Base-by-base conservation (phyloP, 2,888 invertebrate genomes). In the Chymomyza fuscimana region DNA sequence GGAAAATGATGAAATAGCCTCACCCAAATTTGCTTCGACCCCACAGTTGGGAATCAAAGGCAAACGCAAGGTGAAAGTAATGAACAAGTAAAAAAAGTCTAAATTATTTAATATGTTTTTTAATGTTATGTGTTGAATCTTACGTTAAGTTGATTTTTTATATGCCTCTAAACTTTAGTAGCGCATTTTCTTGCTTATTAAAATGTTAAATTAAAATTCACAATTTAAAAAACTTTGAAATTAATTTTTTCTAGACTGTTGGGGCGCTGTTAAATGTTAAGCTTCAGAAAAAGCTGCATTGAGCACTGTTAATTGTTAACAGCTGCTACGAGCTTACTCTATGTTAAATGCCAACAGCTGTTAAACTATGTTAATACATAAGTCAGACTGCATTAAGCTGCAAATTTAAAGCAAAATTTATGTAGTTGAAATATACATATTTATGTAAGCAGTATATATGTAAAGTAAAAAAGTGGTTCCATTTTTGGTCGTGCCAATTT, bases 1-100 rank as follows among this genome's bases (percentile, higher is more conserved):
- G 5, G 52, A 63, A 7, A n/a, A 29, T 2, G 63, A 63, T 22
- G 52, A 63, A n/a, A 51, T 25, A 5, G 40, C 36, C 32, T 29
- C 32, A 19, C 25, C 76, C 64, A 46, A 36, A 9, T 19, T 6
- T 2, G 1, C 67, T 1, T 67, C 73, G 15, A 65, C 73, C 0
- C 73, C 73, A 10, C 1, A 58, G 4, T 19, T n/a, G 10, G 1
- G 25, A 1, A 7, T n/a, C 10, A 72, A 73, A 12, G 25, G 19
- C 22, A 22, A n/a, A n/a, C 19, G 22, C 22, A 50, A 4, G 60
- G 59, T 32, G 50, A 52, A 56, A 59, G 9, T 12, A 22, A 50
- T 56, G 32, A 6, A 5, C 12, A 40, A 32, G 7, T 0, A 7
- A 22, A 36, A 51, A 50, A 46, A n/a, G 9, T 9, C 32, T 32